Percentiles rank a stretch among this genome's conserved stretches.
These are phyloP conservation scores for Bubo bubo DNA, from an alignment of 2,113 vertebrate genomes.

Conservation along the genomic window DNA sequence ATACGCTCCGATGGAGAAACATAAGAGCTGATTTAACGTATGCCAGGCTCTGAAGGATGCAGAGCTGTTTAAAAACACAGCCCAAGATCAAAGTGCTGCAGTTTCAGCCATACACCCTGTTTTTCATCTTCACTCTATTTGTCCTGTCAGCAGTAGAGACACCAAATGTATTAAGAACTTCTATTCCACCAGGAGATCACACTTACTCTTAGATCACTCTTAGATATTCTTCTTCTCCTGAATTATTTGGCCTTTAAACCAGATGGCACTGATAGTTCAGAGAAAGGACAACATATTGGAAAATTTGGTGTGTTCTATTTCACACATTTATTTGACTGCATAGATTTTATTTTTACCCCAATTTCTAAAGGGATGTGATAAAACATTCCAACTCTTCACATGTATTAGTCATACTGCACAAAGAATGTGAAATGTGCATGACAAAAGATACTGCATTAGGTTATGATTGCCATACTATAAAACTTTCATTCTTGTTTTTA, in stretches of 20 bases:
- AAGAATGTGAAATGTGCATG: not conserved
- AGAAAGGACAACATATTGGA: not conserved
- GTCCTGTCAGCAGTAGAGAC: not conserved
- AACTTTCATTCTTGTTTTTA: not conserved
- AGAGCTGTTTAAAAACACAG: constrained; percentile 1
- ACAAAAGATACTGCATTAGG: not conserved
- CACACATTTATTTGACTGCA: not conserved
- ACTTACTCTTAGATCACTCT: not conserved
- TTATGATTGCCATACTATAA: not conserved
- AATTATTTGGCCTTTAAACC: not conserved
- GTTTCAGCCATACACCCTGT: not conserved
- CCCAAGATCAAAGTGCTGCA: not conserved
- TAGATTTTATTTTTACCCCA: not conserved
- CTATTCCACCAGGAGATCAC: not conserved
- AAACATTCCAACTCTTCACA: not conserved
- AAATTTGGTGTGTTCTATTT: not conserved
- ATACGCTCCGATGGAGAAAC: not conserved
- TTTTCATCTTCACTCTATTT: not conserved
- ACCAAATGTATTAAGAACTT: not conserved
- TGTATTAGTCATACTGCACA: not conserved
- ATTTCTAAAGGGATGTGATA: not conserved
- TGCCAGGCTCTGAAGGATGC: not conserved
- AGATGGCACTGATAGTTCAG: not conserved
- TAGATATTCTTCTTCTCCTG: not conserved
- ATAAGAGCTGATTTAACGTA: not conserved